Evolutionary conservation across 1,140 invertebrate species (phyloP).

Genomic region (Pseudomyrmex flavicornis): DNA sequence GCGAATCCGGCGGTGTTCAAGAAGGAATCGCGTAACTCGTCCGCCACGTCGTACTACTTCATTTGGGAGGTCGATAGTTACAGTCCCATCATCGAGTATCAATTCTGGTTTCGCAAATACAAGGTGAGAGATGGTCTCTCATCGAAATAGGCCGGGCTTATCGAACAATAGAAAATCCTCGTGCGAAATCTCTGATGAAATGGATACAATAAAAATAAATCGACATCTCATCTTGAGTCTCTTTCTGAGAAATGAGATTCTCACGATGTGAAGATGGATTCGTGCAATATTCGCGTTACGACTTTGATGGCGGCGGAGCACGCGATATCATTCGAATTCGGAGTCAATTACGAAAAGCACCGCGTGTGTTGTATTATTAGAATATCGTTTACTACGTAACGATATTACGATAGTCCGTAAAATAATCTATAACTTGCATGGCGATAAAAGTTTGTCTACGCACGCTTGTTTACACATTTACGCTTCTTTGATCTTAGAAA

Average conservation of each 20-base stretch:
- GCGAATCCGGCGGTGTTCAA: constrained; percentile 88
- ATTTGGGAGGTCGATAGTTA: constrained; percentile 92
- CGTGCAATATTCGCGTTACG: constrained; percentile 33
- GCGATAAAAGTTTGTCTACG: no score
- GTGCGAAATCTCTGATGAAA: neutral
- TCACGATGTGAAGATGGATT: constrained; percentile 5
- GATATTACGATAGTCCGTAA: neutral
- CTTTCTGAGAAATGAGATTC: neutral
- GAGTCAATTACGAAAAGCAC: constrained; percentile 31
- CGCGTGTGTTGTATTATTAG: constrained; percentile 9
- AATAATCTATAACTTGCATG: neutral
- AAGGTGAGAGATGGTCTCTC: constrained; percentile 67
- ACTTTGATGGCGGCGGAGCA: constrained; percentile 17
- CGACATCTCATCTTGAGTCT: neutral
- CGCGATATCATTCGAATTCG: neutral
- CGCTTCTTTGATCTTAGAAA: neutral
- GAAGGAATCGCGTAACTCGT: constrained; percentile 83
- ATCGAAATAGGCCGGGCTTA: neutral
- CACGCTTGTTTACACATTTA: no score
- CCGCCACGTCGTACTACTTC: constrained; percentile 87
- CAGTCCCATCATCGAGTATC: constrained; percentile 90
- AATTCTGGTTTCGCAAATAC: constrained; percentile 88
- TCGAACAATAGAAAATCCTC: neutral
- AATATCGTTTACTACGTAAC: constrained; percentile 24
- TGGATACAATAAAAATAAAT: neutral